Evolutionary conservation across 2,888 invertebrate species (phyloP).

Genomic region (Abscondita cerata): DNA sequence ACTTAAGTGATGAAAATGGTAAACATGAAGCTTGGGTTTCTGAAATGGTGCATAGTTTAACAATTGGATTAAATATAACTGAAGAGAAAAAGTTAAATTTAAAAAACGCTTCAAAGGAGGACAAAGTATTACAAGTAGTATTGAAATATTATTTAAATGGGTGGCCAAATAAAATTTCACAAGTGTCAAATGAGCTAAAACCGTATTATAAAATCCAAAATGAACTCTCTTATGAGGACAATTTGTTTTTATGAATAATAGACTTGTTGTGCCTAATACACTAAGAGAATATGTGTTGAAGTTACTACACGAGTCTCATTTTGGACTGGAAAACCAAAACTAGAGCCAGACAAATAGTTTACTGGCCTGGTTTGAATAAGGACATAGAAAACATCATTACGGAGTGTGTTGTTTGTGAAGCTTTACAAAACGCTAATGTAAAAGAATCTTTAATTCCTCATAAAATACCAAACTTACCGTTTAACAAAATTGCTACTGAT

Average conservation of each 20-base stretch:
- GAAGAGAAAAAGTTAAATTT: not conserved
- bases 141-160: not conserved
- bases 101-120: not conserved
- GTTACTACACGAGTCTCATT: not conserved
- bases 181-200: not conserved
- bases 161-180: constrained; percentile 5
- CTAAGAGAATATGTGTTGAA: not conserved
- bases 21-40: not conserved
- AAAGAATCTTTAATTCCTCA: too few species aligned
- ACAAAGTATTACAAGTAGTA: too few species aligned
- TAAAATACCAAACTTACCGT: too few species aligned
- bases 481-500: too few species aligned
- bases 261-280: not conserved
- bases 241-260: not conserved
- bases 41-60: constrained; percentile 22
- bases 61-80: not conserved
- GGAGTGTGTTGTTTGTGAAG: too few species aligned
- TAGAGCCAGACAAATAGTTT: not conserved
- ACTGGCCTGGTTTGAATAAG: not conserved
- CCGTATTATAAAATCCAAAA: not conserved
- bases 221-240: not conserved
- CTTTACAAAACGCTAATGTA: too few species aligned
- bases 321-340: not conserved
- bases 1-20: constrained; percentile 5
- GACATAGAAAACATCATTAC: too few species aligned